These are phyloP conservation scores for Numenius arquata DNA, from an alignment of 2,113 vertebrate species.

Conservation along the genomic window DNA sequence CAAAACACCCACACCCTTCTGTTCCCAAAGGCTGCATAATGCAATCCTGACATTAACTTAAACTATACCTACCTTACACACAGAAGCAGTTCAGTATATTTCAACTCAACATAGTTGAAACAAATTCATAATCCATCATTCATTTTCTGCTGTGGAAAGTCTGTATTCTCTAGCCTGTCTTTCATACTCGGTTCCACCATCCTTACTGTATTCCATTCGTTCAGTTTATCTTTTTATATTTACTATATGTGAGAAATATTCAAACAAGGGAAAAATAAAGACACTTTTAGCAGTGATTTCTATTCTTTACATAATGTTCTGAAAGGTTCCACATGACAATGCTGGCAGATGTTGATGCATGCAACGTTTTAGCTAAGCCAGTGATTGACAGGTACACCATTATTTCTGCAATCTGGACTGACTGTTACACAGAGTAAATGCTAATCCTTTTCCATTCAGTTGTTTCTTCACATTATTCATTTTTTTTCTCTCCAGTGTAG, in stretches of 20 bases:
- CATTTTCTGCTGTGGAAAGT: neutral
- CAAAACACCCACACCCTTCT: neutral
- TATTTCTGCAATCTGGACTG: constrained; percentile 58
- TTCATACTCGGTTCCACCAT: neutral
- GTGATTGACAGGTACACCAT: constrained; percentile 58
- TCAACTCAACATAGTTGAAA: neutral
- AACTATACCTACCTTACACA: neutral
- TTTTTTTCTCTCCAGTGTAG: constrained; percentile 44
- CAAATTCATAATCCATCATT: neutral
- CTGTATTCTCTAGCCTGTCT: neutral
- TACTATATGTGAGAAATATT: constrained; percentile 25
- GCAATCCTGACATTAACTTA: neutral
- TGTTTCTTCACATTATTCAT: constrained; percentile 53
- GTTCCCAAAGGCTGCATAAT: neutral
- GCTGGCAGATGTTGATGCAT: constrained; percentile 37
- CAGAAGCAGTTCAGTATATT: neutral
- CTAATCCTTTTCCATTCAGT: constrained; percentile 41
- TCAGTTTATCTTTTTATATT: constrained; percentile 24
- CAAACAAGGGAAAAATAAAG: constrained; percentile 41
- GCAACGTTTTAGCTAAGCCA: constrained; percentile 25
- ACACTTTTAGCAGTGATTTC: constrained; percentile 29
- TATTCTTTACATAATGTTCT: constrained; percentile 49
- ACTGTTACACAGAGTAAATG: constrained; percentile 53
- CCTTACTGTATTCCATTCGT: neutral
- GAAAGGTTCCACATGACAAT: constrained; percentile 38